Evolutionary conservation across 2,113 vertebrate genomes (phyloP).

Genomic region (Lepidothrix coronata): DNA sequence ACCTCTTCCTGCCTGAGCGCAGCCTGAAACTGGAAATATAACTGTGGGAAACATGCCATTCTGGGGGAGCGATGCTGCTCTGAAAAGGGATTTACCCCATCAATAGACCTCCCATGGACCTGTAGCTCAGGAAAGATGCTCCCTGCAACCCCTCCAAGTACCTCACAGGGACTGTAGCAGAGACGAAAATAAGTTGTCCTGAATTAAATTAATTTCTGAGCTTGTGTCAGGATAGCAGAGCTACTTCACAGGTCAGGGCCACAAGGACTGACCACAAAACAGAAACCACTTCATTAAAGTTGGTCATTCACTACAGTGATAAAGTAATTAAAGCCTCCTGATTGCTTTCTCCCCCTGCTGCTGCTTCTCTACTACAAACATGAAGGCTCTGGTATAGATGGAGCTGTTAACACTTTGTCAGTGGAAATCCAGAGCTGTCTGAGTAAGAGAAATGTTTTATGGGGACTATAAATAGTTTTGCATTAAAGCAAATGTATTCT

Average conservation of each 20-base stretch:
- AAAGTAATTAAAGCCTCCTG: neutral
- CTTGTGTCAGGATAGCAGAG: accelerated
- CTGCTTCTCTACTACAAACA: neutral
- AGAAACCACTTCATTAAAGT: slow-evolving; percentile 1
- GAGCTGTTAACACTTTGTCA: slow-evolving; percentile 25
- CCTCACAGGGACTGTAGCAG: neutral
- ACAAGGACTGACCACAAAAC: neutral
- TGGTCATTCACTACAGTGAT: neutral
- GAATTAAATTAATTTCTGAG: neutral
- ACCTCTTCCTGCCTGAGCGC: neutral
- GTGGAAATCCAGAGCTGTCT: neutral
- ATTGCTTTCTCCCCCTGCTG: neutral
- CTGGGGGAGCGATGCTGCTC: neutral
- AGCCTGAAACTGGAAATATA: neutral
- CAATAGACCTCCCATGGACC: accelerated
- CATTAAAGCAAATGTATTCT: neutral
- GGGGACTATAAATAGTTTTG: slow-evolving; percentile 50
- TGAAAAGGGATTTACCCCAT: neutral
- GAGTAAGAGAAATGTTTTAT: neutral
- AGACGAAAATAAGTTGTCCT: neutral
- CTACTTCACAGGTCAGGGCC: neutral
- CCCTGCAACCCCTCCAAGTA: neutral
- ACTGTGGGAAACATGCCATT: neutral
- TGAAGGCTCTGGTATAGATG: neutral
- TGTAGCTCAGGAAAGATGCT: neutral